Evolutionary conservation across 2,888 invertebrate species (phyloP).

Genomic region (Craniophora ligustri): DNA sequence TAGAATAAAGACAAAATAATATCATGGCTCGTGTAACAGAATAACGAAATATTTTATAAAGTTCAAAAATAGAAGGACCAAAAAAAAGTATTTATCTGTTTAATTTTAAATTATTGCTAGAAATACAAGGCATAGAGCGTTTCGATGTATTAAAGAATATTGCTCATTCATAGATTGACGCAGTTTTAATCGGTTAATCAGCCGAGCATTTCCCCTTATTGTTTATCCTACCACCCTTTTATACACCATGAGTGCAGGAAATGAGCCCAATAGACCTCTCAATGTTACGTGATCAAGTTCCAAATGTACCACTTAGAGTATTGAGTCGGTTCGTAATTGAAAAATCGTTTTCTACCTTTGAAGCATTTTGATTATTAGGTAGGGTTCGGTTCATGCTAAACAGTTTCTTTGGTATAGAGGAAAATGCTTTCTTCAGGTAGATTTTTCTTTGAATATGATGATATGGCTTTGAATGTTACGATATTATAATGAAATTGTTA

Average conservation of each 20-base stretch:
- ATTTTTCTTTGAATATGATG: slow-evolving; percentile 12
- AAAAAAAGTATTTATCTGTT: no score
- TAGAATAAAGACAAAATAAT: no score
- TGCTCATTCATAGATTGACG: background rate
- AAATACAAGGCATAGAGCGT: no score
- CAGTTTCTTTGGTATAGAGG: slow-evolving; percentile 7
- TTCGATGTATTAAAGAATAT: no score
- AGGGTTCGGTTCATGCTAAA: background rate
- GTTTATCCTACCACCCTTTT: slow-evolving; percentile 50
- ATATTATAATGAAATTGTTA: no score
- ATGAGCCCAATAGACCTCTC: slow-evolving; percentile 51
- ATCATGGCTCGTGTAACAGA: no score
- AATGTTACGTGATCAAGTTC: slow-evolving; percentile 53
- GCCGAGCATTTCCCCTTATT: slow-evolving; percentile 46
- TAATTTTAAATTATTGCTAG: no score
- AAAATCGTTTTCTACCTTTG: slow-evolving; percentile 56
- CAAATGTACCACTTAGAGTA: slow-evolving; percentile 48
- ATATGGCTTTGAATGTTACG: slow-evolving; percentile 28
- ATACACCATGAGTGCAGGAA: slow-evolving; percentile 54
- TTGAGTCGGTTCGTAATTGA: slow-evolving; percentile 56
- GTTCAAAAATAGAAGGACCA: no score
- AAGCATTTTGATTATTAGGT: slow-evolving; percentile 22
- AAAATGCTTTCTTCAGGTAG: slow-evolving; percentile 22
- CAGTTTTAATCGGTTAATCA: no score
- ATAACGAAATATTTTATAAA: no score